Evolutionary conservation across 1,140 invertebrate species (phyloP), one percentile per base, ranked within the genome.

Genomic region (Cydia amplana): DNA sequence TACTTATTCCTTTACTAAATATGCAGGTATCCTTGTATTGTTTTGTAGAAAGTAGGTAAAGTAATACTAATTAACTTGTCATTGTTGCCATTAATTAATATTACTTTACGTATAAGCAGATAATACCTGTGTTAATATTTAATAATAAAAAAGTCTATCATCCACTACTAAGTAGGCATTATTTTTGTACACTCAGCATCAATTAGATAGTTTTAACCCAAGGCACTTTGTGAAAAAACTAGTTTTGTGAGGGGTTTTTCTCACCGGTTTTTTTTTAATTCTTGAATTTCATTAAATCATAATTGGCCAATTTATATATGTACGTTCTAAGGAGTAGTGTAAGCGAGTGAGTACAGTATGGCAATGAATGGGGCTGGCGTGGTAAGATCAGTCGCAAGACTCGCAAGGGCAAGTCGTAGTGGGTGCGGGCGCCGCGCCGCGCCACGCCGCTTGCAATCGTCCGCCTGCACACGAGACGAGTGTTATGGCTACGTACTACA

Each of bases 331-430:
- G 6, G n/a, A 55, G 49, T 55, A 18, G 49, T 4, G 49, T n/a
- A 6, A 55, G 49, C 49, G 49, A 55, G 28, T 51, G 9, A 16
- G 49, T 55, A 55, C 14, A 55, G n/a, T 55, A 55, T 55, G 49
- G 4, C 49, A 16, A 55, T 55, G 49, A 55, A 55, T 55, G 49
- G 49, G 49, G 49, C 49, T n/a, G n/a, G 49, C 49, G 49, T n/a
- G 49, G 46, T 49, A 10, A 14, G 43, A 46, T 46, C 55, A 60
- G 55, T 60, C 55, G 55, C 55, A 60, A 60, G 55, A 60, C 20
- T 60, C 55, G 55, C 55, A 60, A 60, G 55, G 20, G 55, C 55
- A 60, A 60, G 55, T 60, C 55, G 55, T 7, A 55, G 51, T 20
- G 20, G 20, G 20, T 4, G 55, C 55, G 20, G 6, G 51, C 25